These are phyloP conservation scores for Premnoplex brunnescens DNA, from an alignment of 2,797 vertebrate genomes.

Conservation along the genomic window DNA sequence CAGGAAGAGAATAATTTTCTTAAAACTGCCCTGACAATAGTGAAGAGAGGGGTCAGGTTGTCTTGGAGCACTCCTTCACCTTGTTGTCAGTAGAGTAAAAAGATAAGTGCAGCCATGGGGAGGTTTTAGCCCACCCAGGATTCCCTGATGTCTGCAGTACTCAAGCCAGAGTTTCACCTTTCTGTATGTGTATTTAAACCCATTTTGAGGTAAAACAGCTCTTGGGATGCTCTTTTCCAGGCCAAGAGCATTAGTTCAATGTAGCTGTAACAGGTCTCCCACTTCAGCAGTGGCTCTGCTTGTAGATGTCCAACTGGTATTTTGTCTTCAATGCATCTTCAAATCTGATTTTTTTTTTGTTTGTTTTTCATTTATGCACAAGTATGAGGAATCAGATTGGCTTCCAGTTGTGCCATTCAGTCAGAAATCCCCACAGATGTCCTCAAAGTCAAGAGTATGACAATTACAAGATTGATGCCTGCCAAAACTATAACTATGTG, in stretches of 20 bases:
- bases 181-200: not conserved
- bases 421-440: not conserved
- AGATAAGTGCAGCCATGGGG: not conserved
- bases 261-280: not conserved
- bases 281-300: rapidly evolving
- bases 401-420: not conserved
- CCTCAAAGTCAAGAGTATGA: not conserved
- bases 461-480: not conserved
- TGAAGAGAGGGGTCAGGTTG: not conserved
- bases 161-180: not conserved
- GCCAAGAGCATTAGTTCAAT: not conserved
- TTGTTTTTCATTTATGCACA: not conserved
- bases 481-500: not conserved
- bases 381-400: not conserved
- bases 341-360: not conserved
- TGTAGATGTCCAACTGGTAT: not conserved
- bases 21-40: not conserved
- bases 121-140: not conserved
- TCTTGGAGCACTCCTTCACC: not conserved
- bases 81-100: not conserved
- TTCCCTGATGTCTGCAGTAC: not conserved
- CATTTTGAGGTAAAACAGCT: not conserved
- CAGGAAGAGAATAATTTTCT: not conserved
- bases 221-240: not conserved
- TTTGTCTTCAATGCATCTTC: not conserved